Conservation (phyloP, 1,140 invertebrate species). For the Pseudomyrmex cubaensis region DNA sequence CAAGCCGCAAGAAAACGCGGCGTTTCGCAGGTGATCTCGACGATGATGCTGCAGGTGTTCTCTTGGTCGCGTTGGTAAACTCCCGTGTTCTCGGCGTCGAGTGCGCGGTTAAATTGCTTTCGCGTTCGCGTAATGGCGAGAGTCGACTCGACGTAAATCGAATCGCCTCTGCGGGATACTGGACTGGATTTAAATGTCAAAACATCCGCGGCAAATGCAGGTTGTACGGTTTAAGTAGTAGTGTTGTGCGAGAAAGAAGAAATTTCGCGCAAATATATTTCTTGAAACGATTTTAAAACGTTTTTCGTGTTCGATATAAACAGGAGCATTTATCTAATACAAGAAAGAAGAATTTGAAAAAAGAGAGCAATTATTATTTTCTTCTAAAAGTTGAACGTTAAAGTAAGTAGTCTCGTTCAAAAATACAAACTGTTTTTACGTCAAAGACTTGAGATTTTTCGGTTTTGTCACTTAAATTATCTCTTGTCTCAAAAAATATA, state of each 20-base stretch:
- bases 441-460: too few species aligned
- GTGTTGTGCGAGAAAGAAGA: neutral
- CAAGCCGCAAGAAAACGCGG: slow-evolving; percentile 46
- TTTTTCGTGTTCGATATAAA: too few species aligned
- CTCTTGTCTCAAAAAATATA: neutral
- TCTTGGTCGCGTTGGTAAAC: neutral
- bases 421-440: too few species aligned
- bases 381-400: too few species aligned
- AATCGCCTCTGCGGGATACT: slow-evolving; percentile 34
- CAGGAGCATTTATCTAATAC: too few species aligned
- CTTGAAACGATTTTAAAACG: neutral
- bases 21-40: slow-evolving; percentile 44
- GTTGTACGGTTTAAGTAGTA: too few species aligned
- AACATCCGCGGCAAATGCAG: neutral
- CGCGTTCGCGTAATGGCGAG: slow-evolving; percentile 41
- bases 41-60: slow-evolving; percentile 49
- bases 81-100: slow-evolving; percentile 26
- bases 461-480: too few species aligned
- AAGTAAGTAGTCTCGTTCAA: too few species aligned
- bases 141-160: slow-evolving; percentile 49
- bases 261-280: neutral
- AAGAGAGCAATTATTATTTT: too few species aligned
- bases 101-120: slow-evolving; percentile 46
- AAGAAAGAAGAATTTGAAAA: too few species aligned
- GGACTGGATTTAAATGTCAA: slow-evolving; percentile 50